Conservation (phyloP, 1,140 invertebrate species). For the Kradibia gibbosae region DNA sequence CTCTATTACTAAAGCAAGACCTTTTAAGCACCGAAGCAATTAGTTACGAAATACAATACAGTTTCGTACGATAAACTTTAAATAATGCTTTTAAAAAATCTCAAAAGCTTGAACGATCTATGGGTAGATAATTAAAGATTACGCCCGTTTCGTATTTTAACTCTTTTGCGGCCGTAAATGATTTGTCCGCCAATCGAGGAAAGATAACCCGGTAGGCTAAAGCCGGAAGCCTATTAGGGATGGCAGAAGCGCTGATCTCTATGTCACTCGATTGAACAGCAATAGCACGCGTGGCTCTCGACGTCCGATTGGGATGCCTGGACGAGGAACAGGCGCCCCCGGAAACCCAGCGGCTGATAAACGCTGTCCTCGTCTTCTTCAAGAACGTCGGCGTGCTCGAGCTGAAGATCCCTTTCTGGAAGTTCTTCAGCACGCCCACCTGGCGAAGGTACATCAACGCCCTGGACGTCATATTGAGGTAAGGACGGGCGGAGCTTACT, state of each 20-base stretch:
- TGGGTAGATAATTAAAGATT: too few relatives aligned
- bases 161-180: too few relatives aligned
- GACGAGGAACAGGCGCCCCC: slow-evolving; percentile 73
- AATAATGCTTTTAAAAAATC: too few relatives aligned
- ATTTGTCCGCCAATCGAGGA: too few relatives aligned
- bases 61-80: too few relatives aligned
- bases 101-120: too few relatives aligned
- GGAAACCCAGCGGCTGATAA: slow-evolving; percentile 83
- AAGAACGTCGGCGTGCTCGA: slow-evolving; percentile 85
- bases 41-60: not conserved
- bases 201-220: too few relatives aligned
- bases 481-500: slow-evolving; percentile 23
- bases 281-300: slow-evolving; percentile 85
- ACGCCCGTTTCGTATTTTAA: too few relatives aligned
- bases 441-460: slow-evolving; percentile 83
- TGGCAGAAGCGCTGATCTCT: not conserved
- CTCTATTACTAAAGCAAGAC: not conserved
- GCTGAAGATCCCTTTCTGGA: slow-evolving; percentile 86
- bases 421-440: slow-evolving; percentile 81
- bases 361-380: slow-evolving; percentile 86
- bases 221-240: too few relatives aligned
- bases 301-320: slow-evolving; percentile 84
- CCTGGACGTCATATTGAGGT: slow-evolving; percentile 80
- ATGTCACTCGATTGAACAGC: slow-evolving; percentile 71
- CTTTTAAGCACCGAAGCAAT: not conserved